Evolutionary conservation across 2,888 invertebrate species (phyloP), one percentile per base, ranked within the genome.

Genomic region (Plutella xylostella): DNA sequence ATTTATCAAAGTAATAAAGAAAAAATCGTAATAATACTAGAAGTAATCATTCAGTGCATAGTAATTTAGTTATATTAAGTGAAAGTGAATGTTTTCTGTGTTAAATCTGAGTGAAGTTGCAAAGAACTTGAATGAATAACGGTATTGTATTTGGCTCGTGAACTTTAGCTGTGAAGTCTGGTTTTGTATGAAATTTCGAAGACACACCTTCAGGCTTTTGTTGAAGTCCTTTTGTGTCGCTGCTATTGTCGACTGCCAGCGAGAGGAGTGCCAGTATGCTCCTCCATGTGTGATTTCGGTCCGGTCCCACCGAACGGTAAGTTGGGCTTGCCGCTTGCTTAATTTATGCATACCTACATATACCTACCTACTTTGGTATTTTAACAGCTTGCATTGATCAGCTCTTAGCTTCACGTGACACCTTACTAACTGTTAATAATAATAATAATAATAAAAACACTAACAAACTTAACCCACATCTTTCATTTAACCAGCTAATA

Each of bases 91-190:
- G 19, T n/a, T 31, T 41, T 1, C n/a, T 30, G 18, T 41, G 7
- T 12, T 15, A n/a, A 46, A 54, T 60, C n/a, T n/a, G n/a, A n/a
- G n/a, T 60, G 60, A 60, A 63, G 61, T 63, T 55, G 52, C 48
- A 51, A 62, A 61, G 60, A 55, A 57, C 54, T 57, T 60, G 58
- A 52, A 54, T 51, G 55, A 56, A 54, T 77, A 77, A 77, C 77
- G 77, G 77, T 71, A 76, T 65, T 58, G 63, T 60, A 19, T 30
- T 39, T 40, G 55, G 55, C 56, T 66, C 58, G 60, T 71, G 71
- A 73, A 72, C 68, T 71, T 65, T 41, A n/a, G n/a, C 31, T 19
- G 41, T 20, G 31, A 11, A 31, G 30, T 30, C 41, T 30, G 19
- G 30, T 41, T 54, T 55, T 59, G 60, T 69, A 62, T 70, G 62